A percentile compares a stretch with the other conserved stretches of the same genome.
Evolutionary conservation across 2,888 invertebrate species (phyloP).

Genomic region (Silvanus unidentatus): DNA sequence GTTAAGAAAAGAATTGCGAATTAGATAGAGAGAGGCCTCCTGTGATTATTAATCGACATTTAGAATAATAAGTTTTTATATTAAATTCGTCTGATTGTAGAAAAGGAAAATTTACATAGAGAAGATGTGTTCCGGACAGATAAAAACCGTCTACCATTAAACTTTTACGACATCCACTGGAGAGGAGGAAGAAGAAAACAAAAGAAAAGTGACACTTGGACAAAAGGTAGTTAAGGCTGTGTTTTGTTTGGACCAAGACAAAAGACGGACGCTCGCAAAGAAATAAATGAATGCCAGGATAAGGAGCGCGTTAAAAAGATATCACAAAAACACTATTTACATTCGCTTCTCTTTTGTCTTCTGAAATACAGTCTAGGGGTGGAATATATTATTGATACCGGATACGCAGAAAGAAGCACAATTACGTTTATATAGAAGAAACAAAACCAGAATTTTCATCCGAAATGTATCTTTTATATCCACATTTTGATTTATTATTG

Average conservation of each 20-base stretch:
- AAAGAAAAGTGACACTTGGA: slow-evolving; percentile 48
- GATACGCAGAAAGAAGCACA: slow-evolving; percentile 9
- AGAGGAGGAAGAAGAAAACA: slow-evolving; percentile 37
- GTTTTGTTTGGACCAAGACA: slow-evolving; percentile 44
- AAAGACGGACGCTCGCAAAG: slow-evolving; percentile 45
- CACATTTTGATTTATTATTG: too few species aligned
- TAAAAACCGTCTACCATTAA: slow-evolving; percentile 39
- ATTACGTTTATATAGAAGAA: too few species aligned
- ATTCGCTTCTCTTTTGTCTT: slow-evolving; percentile 44
- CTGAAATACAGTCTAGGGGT: slow-evolving; percentile 29
- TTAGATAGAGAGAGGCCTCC: too few species aligned
- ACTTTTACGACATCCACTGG: slow-evolving; percentile 38
- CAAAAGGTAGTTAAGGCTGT: slow-evolving; percentile 48
- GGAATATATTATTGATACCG: slow-evolving; percentile 28
- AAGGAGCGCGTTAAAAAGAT: slow-evolving; percentile 46
- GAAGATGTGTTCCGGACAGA: slow-evolving; percentile 27
- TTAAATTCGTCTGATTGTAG: too few species aligned
- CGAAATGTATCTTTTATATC: too few species aligned
- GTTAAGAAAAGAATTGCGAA: too few species aligned
- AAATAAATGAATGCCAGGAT: slow-evolving; percentile 46
- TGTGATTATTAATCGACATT: too few species aligned
- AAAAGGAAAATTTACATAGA: slow-evolving; percentile 15
- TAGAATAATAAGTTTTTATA: too few species aligned
- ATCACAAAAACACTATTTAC: slow-evolving; percentile 49
- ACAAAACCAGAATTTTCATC: too few species aligned